Percentiles rank a stretch among this genome's conserved stretches.
Conservation (phyloP, 1,140 invertebrate species). For the Aphidius gifuensis region DNA sequence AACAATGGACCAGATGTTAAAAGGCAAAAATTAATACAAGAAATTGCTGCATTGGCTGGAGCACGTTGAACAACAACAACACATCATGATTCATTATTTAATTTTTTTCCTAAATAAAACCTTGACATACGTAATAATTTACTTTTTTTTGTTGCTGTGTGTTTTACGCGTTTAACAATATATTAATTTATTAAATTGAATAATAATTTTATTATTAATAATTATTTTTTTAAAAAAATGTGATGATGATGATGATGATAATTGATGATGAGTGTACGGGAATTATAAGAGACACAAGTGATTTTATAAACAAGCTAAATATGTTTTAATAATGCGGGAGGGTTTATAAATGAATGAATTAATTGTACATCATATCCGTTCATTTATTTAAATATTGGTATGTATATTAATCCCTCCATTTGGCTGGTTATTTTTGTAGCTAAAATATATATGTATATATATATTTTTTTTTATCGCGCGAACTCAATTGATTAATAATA, state of each 20-base stretch:
- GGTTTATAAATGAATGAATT: too few species aligned
- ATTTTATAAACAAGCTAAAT: slow-evolving; percentile 18
- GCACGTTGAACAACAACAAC: slow-evolving; percentile 34
- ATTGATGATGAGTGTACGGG: slow-evolving; percentile 16
- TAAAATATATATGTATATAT: slow-evolving; percentile 13
- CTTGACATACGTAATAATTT: background rate
- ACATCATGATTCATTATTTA: too few species aligned
- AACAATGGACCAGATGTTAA: slow-evolving; percentile 49
- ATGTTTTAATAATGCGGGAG: too few species aligned
- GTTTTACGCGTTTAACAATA: too few species aligned
- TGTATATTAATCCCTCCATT: background rate
- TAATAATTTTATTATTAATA: too few species aligned
- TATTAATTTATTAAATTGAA: too few species aligned
- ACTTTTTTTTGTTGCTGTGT: too few species aligned
- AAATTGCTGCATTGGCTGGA: slow-evolving; percentile 44
- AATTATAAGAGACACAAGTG: slow-evolving; percentile 13
- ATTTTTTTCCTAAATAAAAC: background rate
- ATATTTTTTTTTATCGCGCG: slow-evolving; percentile 13
- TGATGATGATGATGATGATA: slow-evolving; percentile 3
- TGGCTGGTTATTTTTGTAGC: slow-evolving; percentile 24
- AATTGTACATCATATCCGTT: too few species aligned
- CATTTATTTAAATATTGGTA: too few species aligned
- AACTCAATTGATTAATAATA: slow-evolving; percentile 25
- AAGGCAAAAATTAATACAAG: slow-evolving; percentile 45
- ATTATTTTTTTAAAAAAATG: background rate